Base-by-base conservation (phyloP, 2,797 vertebrate species). In the Hapalemur alaotrensis region DNA sequence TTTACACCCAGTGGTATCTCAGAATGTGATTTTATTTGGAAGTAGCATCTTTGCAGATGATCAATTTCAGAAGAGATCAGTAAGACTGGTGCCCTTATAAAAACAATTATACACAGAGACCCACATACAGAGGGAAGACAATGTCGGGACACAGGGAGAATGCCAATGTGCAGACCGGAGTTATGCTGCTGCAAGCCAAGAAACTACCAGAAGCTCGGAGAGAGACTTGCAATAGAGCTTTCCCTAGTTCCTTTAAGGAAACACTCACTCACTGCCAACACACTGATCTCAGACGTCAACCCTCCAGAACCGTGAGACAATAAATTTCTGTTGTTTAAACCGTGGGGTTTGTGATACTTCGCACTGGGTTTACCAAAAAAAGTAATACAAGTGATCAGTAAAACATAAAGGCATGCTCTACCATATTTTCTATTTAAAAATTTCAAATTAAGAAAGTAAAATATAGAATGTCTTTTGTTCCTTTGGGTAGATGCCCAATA, bases 361-460 rank as follows among this genome's bases (percentile, higher is more conserved):
- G 7, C 10, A 63, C 30, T 38, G 20, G 20, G 20, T 61, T 91
- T 57, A 50, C 2, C 7, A 41, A 48, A 32, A 50, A 50, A 81
- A 17, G 1, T 13, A 82, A 75, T 30, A 38, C 1, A 46, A 75
- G 69, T 50, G 7, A 81, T 12, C 1, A 83, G 18, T 87, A 67
- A 89, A 89, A 90, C 63, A 76, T 61, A 20, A 41, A 95, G 82
- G 35, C 0, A 61, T 88, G 2, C 50, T 48, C 20, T 89, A 48
- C 1, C 10, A 50, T 69, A 54, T 2, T 35, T 92, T 1, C 9
- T 59, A 84, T 59, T 87, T 61, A 75, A 87, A 48, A 87, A 93
- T 46, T 80, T 90, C 23, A 86, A 89, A 89, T 84, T n/a, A 69
- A 38, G 30, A 88, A 82, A 78, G 13, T 73, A 82, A 95, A 78